Evolutionary conservation across 2,888 invertebrate species (phyloP).

Genomic region (Danaus chrysippus): DNA sequence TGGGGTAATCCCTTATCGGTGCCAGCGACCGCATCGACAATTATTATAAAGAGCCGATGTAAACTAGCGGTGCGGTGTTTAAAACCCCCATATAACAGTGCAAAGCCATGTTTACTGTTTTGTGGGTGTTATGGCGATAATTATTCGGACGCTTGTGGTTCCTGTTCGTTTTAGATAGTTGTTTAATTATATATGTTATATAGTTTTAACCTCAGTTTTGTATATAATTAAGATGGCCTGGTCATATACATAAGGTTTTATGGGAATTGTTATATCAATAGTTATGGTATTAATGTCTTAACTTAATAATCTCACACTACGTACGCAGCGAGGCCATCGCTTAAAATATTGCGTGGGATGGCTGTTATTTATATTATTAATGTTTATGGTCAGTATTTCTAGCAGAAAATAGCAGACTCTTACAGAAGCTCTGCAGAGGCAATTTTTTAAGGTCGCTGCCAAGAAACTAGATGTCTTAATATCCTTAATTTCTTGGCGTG

Average conservation of each 20-base stretch:
- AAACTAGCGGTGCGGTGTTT: constrained; percentile 40
- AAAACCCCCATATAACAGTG: constrained; percentile 16
- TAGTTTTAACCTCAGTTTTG: not conserved
- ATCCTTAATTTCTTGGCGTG: constrained; percentile 28
- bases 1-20: constrained; percentile 67
- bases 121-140: constrained; percentile 7
- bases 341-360: too few relatives aligned
- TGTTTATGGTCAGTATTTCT: not conserved
- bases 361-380: not conserved
- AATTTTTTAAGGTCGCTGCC: constrained; percentile 16
- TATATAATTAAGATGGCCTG: too few relatives aligned
- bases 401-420: not conserved
- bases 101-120: constrained; percentile 9
- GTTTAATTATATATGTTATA: constrained; percentile 13
- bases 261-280: too few relatives aligned
- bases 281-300: too few relatives aligned
- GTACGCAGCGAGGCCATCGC: too few relatives aligned
- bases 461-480: constrained; percentile 26
- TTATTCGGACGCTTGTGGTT: constrained; percentile 5
- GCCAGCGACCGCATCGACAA: constrained; percentile 67
- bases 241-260: too few relatives aligned
- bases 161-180: constrained; percentile 11
- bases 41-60: constrained; percentile 63
- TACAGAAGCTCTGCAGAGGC: not conserved
- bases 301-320: too few relatives aligned